Percentiles rank a stretch among this genome's conserved stretches.
Conservation (phyloP, 2,113 vertebrate species). For the Percopsis transmontana region DNA sequence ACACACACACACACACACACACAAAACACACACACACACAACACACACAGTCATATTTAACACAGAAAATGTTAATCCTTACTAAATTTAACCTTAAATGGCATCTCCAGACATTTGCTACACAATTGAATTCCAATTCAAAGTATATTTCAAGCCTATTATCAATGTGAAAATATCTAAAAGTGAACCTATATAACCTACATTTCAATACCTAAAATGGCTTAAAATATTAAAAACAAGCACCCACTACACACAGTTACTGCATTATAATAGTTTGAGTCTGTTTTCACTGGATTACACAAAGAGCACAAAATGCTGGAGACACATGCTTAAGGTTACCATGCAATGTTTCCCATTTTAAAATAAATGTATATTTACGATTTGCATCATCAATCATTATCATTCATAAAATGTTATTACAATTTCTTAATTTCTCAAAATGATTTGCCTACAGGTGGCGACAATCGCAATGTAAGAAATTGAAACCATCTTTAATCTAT, state of each 20-base stretch:
- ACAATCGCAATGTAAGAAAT: slow-evolving; percentile 77
- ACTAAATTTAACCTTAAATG: too few species aligned
- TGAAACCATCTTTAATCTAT: slow-evolving; percentile 40
- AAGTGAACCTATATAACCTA: too few species aligned
- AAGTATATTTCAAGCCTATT: too few species aligned
- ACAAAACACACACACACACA: slow-evolving; percentile 1
- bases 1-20: too few species aligned
- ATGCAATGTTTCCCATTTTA: neutral
- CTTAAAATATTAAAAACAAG: neutral
- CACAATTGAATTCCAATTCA: too few species aligned
- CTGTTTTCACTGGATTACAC: slow-evolving; percentile 16
- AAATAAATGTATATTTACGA: neutral
- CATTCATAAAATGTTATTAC: slow-evolving; percentile 44
- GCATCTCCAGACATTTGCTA: too few species aligned
- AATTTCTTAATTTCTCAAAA: slow-evolving; percentile 79
- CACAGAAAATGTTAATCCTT: too few species aligned
- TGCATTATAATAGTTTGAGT: slow-evolving; percentile 25
- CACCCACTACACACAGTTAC: neutral
- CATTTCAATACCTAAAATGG: neutral
- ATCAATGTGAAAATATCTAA: too few species aligned
- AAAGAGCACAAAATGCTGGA: neutral
- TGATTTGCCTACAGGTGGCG: slow-evolving; percentile 88
- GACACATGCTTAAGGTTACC: neutral
- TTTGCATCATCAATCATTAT: slow-evolving; percentile 1
- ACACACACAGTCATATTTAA: too few species aligned